A percentile compares a stretch with the other conserved stretches of the same genome.
Evolutionary conservation across 2,888 invertebrate genomes (phyloP).

Genomic region (Salpingus planirostris): DNA sequence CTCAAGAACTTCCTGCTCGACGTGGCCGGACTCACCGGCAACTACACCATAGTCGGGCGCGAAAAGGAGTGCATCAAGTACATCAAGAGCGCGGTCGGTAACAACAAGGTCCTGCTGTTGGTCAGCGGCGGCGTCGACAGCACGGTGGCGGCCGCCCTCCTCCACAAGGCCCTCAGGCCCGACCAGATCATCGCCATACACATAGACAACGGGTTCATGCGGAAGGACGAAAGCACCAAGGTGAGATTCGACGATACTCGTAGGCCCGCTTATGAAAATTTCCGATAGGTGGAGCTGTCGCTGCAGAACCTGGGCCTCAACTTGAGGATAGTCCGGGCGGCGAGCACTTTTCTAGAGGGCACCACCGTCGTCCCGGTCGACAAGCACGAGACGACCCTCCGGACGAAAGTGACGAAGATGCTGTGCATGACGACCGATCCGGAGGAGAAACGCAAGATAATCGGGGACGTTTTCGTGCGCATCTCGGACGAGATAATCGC

Average conservation of each 20-base stretch:
- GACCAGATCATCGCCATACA: conserved; percentile 94
- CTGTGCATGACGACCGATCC: conserved; percentile 82
- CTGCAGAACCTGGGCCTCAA: conserved; percentile 29
- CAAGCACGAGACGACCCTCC: conserved; percentile 17
- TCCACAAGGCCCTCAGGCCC: conserved; percentile 80
- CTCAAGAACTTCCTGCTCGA: conserved; percentile 91
- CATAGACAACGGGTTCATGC: conserved; percentile 98
- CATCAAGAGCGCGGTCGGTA: conserved; percentile 81
- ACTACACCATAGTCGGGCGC: conserved; percentile 80
- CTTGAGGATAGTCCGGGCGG: conserved; percentile 61
- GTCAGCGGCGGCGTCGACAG: conserved; percentile 99
- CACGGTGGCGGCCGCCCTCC: conserved; percentile 95
- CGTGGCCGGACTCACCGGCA: conserved; percentile 76
- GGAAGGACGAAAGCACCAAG: conserved; percentile 85
- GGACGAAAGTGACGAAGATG: conserved; percentile 67
- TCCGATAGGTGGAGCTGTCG: too few relatives aligned
- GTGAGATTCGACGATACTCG: too few relatives aligned
- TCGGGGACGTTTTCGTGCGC: conserved; percentile 96
- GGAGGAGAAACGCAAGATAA: conserved; percentile 96
- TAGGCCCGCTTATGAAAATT: too few relatives aligned
- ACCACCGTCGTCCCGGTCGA: conserved; percentile 36
- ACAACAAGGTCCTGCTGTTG: conserved; percentile 79
- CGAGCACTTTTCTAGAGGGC: conserved; percentile 61
- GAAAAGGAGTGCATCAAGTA: conserved; percentile 87
- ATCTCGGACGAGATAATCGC: conserved; percentile 84